Conservation (phyloP, 2,113 vertebrate species). For the Cynocephalus volans region DNA sequence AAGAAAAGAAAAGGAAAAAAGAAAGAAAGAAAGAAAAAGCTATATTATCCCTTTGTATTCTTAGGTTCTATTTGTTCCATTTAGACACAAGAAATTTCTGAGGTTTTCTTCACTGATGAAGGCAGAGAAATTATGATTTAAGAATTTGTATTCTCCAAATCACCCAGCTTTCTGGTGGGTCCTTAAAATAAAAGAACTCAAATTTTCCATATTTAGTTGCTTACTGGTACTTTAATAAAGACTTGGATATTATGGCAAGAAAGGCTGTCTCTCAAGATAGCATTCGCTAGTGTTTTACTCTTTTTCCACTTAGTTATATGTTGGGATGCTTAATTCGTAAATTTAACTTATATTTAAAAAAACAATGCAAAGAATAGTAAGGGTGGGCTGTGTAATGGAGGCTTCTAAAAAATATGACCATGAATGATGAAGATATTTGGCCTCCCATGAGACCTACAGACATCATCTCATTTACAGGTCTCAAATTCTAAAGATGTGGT, state of each 20-base stretch:
- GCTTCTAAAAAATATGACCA: background rate
- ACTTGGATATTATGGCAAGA: background rate
- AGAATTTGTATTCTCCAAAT: background rate
- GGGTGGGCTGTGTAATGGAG: background rate
- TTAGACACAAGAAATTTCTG: background rate
- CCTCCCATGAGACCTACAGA: background rate
- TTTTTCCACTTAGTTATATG: background rate
- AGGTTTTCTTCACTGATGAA: background rate
- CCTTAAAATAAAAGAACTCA: background rate
- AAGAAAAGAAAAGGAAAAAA: no score
- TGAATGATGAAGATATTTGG: slow-evolving; percentile 29
- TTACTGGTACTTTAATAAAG: background rate
- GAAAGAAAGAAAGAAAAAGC: background rate
- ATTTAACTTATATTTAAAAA: slow-evolving; percentile 24
- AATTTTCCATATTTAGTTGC: background rate
- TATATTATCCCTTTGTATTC: background rate
- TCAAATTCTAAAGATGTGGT: slow-evolving; percentile 41
- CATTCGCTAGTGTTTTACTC: background rate
- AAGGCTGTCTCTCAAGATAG: background rate
- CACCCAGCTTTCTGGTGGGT: fast-evolving
- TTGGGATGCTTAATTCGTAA: slow-evolving; percentile 29
- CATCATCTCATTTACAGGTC: slow-evolving; percentile 68
- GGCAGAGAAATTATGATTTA: background rate
- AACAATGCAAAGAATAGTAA: slow-evolving; percentile 19
- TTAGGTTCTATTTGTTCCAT: background rate